These are phyloP conservation scores for Ornithoptera priamus DNA, from an alignment of 2,888 invertebrate species.

Conservation along the genomic window DNA sequence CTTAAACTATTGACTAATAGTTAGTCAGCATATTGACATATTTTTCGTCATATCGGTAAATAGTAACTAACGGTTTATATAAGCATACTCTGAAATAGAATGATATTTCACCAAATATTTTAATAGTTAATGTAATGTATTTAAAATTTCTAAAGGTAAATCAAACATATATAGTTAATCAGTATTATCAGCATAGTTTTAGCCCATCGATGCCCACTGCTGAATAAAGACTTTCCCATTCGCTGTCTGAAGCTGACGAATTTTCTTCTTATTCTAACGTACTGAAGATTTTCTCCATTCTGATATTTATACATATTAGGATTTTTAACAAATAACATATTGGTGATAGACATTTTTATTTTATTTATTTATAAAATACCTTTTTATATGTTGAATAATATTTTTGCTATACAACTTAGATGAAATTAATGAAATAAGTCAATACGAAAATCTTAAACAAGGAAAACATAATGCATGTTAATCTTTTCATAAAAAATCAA, in stretches of 20 bases:
- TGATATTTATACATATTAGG: too few species aligned
- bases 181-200: too few species aligned
- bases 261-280: too few species aligned
- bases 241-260: too few species aligned
- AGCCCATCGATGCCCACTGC: too few species aligned
- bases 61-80: neutral
- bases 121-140: neutral
- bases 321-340: too few species aligned
- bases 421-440: neutral
- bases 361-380: too few species aligned
- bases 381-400: neutral
- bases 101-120: neutral
- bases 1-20: constrained; percentile 1
- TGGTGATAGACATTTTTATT: too few species aligned
- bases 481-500: neutral
- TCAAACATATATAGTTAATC: too few species aligned
- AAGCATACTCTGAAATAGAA: neutral
- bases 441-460: neutral
- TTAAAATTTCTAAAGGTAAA: too few species aligned
- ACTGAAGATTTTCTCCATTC: too few species aligned
- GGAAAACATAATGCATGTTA: neutral
- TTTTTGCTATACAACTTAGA: neutral
- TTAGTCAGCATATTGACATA: neutral
- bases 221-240: too few species aligned
- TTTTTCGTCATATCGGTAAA: neutral